phyloP scores from a whole-genome alignment of 64 coral and sea anemone genomes.

The Actinia tenebrosa region DNA sequence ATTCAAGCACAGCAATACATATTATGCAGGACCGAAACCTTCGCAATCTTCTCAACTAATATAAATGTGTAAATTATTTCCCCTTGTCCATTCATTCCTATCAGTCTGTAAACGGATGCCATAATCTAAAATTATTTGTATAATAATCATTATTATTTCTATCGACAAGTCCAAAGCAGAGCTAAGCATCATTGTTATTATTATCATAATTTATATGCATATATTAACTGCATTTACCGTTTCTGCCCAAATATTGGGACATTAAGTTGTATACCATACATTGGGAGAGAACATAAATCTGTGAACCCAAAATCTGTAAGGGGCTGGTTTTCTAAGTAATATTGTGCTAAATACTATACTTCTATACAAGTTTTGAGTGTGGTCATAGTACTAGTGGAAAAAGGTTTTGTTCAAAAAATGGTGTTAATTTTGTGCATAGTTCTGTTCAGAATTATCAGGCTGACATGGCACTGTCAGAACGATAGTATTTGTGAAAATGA shows the following conservation, averaged over 20 bases:
- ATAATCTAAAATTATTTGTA: background rate
- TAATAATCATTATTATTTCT: background rate
- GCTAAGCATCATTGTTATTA: constrained; percentile 8
- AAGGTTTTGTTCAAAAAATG: too few species aligned
- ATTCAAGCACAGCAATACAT: too few species aligned
- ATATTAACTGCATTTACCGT: constrained; percentile 71
- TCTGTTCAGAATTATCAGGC: too few species aligned
- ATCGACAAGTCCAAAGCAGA: constrained; percentile 5
- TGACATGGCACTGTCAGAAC: too few species aligned
- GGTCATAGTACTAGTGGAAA: too few species aligned
- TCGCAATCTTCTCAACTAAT: background rate
- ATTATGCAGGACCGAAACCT: background rate
- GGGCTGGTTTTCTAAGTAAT: too few species aligned
- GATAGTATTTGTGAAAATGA: too few species aligned
- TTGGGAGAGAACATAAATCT: background rate
- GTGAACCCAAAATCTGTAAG: background rate
- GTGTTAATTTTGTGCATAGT: too few species aligned
- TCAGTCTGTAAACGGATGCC: background rate
- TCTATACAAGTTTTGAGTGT: too few species aligned
- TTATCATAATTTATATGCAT: constrained; percentile 51
- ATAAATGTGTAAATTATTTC: background rate
- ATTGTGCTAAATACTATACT: too few species aligned
- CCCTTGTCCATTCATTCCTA: background rate
- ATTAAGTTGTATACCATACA: constrained; percentile 16
- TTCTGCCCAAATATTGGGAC: constrained; percentile 65